Percentiles rank a stretch among this genome's conserved stretches.
These are phyloP conservation scores for Drosophila acutilabella DNA, from an alignment of 2,888 invertebrate genomes.

Conservation along the genomic window DNA sequence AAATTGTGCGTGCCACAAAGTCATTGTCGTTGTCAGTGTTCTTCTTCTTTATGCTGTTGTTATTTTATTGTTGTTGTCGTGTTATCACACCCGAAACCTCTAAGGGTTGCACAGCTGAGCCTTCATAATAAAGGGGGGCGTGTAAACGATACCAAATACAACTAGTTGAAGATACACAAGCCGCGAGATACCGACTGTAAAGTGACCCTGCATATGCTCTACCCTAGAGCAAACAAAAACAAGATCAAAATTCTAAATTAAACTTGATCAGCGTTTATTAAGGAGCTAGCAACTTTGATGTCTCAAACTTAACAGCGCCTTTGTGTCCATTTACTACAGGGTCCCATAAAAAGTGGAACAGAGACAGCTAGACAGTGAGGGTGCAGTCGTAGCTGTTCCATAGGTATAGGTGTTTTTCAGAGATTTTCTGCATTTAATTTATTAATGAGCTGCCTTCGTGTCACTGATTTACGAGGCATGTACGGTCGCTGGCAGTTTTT, in stretches of 20 bases:
- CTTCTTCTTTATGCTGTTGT: constrained; percentile 5
- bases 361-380: neutral
- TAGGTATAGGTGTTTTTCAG: constrained; percentile 49
- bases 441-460: constrained; percentile 65
- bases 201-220: neutral
- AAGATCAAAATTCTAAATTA: no score
- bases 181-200: neutral
- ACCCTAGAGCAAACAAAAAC: neutral
- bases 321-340: neutral
- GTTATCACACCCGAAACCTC: constrained; percentile 64
- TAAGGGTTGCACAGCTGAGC: constrained; percentile 68
- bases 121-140: constrained; percentile 42
- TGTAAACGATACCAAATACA: constrained; percentile 54
- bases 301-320: no score
- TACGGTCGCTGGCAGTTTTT: constrained; percentile 52
- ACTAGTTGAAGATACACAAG: neutral
- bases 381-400: neutral
- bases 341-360: constrained; percentile 5
- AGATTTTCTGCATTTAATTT: constrained; percentile 69
- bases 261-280: no score
- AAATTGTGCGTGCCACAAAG: constrained; percentile 82
- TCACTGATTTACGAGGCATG: constrained; percentile 70
- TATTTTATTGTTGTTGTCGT: constrained; percentile 24
- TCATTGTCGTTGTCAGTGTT: constrained; percentile 57
- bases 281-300: no score